Base-by-base conservation (phyloP, 2,113 vertebrate species). In the Lophotis ruficrista region DNA sequence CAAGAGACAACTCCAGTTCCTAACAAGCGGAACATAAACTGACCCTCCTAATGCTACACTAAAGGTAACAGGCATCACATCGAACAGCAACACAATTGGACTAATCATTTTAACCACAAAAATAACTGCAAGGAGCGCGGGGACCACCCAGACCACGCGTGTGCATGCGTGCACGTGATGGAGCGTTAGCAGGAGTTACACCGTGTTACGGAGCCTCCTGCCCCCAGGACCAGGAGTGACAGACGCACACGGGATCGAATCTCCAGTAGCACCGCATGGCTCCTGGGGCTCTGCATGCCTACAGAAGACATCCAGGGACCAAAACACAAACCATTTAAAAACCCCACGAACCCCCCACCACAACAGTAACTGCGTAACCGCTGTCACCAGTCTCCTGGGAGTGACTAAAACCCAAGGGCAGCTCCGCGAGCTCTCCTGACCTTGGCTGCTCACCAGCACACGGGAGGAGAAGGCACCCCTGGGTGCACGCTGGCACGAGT, bases 301-400 rank as follows among this genome's bases (percentile, higher is more conserved):
- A 22, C 33, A 35, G 10, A 19, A 30, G 11, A 37, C 33, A 61
- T 30, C 30, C 48, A 80, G 37, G 25, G 30, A 86, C 30, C 30
- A 62, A 27, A 3, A n/a, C 4, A 69, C 7, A 60, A n/a, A 38
- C 18, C 15, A 24, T 43, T 80, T 28, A 43, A 2, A 28, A 27
- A 10, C 4, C 8, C 1, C 43, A 16, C 11, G 19, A 48, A 19
- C 1, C 1, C 22, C 35, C 38, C 21, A 17, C 28, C 24, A 30
- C 51, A 25, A 7, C 30, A 54, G 53, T 56, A 66, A 14, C 18
- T 16, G 56, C 19, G 3, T 8, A 38, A 33, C 31, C 37, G 27
- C 24, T 14, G 13, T 12, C 16, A 1, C 5, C 21, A 24, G 45
- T 25, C 31, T 31, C 14, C 5, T 2, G 23, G 3, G 53, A 24